Evolutionary conservation across 2,888 invertebrate species (phyloP).

Genomic region (Philaethria dido): DNA sequence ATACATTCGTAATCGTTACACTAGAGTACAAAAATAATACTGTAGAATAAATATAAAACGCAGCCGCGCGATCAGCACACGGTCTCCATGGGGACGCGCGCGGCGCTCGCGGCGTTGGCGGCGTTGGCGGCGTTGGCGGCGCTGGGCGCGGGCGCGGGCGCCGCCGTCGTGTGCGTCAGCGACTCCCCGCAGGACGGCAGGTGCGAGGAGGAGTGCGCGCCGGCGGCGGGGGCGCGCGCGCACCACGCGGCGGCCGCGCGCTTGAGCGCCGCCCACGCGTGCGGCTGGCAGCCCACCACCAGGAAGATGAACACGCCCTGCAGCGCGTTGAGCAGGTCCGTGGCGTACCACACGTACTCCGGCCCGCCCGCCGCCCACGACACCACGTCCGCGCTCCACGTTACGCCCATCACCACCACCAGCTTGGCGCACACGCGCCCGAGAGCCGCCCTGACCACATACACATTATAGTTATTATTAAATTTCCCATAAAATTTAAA

Average conservation of each 20-base stretch:
- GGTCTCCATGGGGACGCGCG: constrained; percentile 49
- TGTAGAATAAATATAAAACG: constrained; percentile 69
- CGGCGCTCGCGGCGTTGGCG: constrained; percentile 65
- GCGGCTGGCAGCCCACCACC: constrained; percentile 94
- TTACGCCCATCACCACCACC: constrained; percentile 86
- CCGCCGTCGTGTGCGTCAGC: constrained; percentile 87
- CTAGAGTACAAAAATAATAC: constrained; percentile 76
- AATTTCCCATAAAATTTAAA: too few relatives aligned
- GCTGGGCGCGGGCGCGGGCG: constrained; percentile 86
- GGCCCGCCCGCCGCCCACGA: constrained; percentile 94
- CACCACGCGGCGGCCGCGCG: constrained; percentile 62
- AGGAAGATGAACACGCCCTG: constrained; percentile 95
- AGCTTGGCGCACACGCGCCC: constrained; percentile 94
- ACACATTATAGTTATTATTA: neutral
- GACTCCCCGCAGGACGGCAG: constrained; percentile 92
- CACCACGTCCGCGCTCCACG: constrained; percentile 89
- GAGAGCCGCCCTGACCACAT: constrained; percentile 85
- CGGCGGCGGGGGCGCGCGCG: constrained; percentile 76
- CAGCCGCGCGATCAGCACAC: constrained; percentile 62
- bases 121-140: constrained; percentile 72
- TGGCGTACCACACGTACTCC: constrained; percentile 91
- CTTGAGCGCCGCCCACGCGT: constrained; percentile 83
- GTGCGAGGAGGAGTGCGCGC: constrained; percentile 90
- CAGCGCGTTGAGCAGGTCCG: constrained; percentile 92
- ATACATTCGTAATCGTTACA: constrained; percentile 58